Percentiles rank a stretch among this genome's conserved stretches.
These are phyloP conservation scores for Zaprionus vittiger DNA, from an alignment of 1,140 invertebrate genomes.

Conservation along the genomic window DNA sequence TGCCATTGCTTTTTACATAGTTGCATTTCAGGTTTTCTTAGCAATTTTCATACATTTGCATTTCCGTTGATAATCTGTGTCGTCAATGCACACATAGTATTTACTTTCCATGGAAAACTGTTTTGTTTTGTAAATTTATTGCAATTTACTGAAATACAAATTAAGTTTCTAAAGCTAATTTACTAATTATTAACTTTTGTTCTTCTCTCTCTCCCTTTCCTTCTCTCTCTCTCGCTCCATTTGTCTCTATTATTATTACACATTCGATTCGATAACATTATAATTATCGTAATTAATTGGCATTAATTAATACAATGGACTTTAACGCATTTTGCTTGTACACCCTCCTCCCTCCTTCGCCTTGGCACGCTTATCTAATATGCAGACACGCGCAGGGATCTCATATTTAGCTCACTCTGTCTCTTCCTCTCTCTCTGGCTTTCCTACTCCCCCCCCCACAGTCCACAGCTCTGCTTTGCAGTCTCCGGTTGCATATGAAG, in stretches of 20 bases:
- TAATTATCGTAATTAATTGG: no score
- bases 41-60: no score
- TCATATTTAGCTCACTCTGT: no score
- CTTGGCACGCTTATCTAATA: not conserved
- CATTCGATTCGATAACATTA: not conserved
- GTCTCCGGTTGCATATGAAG: not conserved
- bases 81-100: no score
- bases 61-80: no score
- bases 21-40: no score
- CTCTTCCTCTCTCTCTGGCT: not conserved
- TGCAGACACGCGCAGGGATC: not conserved
- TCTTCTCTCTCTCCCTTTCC: not conserved
- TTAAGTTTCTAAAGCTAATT: no score
- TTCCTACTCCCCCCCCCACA: no score
- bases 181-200: not conserved
- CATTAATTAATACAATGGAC: not conserved
- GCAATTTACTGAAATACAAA: no score
- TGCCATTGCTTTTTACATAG: no score
- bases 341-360: not conserved
- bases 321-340: not conserved
- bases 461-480: not conserved
- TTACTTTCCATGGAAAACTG: no score
- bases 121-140: no score
- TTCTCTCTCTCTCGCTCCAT: not conserved
- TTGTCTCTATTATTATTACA: not conserved